phyloP scores from a whole-genome alignment of 2,888 invertebrate species.

The Amitus sp. region DNA sequence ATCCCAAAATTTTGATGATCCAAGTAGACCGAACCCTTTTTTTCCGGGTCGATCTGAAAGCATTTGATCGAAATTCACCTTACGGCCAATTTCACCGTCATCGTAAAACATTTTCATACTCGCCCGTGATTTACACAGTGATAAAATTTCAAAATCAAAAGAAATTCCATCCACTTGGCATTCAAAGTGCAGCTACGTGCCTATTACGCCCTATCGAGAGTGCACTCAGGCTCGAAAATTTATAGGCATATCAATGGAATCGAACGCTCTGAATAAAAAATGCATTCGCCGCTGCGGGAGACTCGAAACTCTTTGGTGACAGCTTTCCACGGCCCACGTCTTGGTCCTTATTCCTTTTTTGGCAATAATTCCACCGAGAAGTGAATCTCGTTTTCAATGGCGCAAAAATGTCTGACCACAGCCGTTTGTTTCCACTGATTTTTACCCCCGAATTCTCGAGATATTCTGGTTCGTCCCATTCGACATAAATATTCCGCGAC shows the following conservation, averaged over 20 bases:
- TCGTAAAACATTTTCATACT: neutral
- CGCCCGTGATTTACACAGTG: neutral
- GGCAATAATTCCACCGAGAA: too few relatives aligned
- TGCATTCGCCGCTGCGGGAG: conserved; percentile 57
- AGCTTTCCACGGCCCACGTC: conserved; percentile 33
- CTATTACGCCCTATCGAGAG: conserved; percentile 38
- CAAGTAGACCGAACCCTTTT: too few relatives aligned
- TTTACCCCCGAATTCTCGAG: too few relatives aligned
- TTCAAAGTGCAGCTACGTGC: conserved; percentile 21
- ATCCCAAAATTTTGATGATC: too few relatives aligned
- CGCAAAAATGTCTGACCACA: too few relatives aligned
- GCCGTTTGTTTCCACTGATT: too few relatives aligned
- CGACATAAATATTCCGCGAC: conserved; percentile 49
- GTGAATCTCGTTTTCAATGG: too few relatives aligned
- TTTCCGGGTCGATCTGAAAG: too few relatives aligned
- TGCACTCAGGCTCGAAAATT: conserved; percentile 48
- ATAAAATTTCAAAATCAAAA: conserved; percentile 29
- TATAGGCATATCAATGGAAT: conserved; percentile 47
- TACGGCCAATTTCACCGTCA: neutral
- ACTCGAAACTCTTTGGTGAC: conserved; percentile 49
- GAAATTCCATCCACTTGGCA: conserved; percentile 26
- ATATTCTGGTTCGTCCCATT: too few relatives aligned
- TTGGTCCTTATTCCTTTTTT: neutral
- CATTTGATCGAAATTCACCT: too few relatives aligned
- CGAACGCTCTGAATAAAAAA: conserved; percentile 56